Percentiles rank a stretch among this genome's conserved stretches.
These are phyloP conservation scores for Drosophila watanabei DNA, from an alignment of 1,140 invertebrate genomes.

Conservation along the genomic window DNA sequence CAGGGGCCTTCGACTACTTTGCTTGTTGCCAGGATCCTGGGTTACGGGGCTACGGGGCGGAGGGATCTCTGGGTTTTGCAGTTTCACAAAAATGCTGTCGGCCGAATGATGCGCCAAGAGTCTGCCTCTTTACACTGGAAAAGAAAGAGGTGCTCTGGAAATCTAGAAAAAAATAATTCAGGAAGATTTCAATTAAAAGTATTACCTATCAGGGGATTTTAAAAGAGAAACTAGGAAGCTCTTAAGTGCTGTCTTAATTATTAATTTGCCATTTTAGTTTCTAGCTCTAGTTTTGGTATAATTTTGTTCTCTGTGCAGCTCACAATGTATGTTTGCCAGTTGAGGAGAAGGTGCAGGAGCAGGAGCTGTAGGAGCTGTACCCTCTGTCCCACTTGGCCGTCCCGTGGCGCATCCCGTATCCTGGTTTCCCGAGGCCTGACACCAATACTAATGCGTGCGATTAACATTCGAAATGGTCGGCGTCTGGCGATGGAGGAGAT, in stretches of 20 bases:
- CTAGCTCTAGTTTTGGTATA: neutral
- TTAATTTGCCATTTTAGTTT: neutral
- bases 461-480: constrained; percentile 73
- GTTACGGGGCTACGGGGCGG: neutral
- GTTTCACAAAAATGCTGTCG: constrained; percentile 70
- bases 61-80: constrained; percentile 45
- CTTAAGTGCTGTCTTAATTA: neutral
- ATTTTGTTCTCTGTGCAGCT: neutral
- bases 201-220: no score
- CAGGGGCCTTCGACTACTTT: constrained; percentile 18
- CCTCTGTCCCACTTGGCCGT: constrained; percentile 40
- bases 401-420: constrained; percentile 41
- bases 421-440: constrained; percentile 64
- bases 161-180: no score
- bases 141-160: no score
- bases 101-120: constrained; percentile 67
- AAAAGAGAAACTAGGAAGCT: fast-evolving
- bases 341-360: neutral
- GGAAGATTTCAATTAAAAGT: no score
- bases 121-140: constrained; percentile 9
- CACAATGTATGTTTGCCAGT: neutral
- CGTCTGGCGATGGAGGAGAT: constrained; percentile 22
- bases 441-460: constrained; percentile 82
- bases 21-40: constrained; percentile 3
- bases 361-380: neutral